Evolutionary conservation across 1,140 invertebrate species (phyloP).

Genomic region (Portunus trituberculatus): DNA sequence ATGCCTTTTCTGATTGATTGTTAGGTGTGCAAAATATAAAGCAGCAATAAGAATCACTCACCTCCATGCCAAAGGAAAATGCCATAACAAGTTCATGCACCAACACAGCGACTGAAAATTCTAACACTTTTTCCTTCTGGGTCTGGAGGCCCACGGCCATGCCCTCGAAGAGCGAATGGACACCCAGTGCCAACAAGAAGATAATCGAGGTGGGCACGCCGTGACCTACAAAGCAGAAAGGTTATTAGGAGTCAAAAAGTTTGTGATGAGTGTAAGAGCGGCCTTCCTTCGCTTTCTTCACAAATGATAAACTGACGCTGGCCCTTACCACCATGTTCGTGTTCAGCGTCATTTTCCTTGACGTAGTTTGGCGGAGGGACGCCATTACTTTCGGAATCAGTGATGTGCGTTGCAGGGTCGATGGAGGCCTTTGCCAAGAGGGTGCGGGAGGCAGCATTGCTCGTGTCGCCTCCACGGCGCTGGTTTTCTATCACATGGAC

Average conservation of each 20-base stretch:
- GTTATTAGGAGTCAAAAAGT: neutral
- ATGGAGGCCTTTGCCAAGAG: neutral
- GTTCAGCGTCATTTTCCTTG: neutral
- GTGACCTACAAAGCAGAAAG: slow-evolving; percentile 43
- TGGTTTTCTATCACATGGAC: slow-evolving; percentile 56
- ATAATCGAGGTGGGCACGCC: slow-evolving; percentile 76
- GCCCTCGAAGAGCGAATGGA: slow-evolving; percentile 76
- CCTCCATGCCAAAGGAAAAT: slow-evolving; percentile 76
- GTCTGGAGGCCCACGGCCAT: slow-evolving; percentile 77
- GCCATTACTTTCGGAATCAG: neutral
- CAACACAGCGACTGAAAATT: slow-evolving; percentile 71
- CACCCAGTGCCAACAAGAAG: slow-evolving; percentile 73
- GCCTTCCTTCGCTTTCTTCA: too few species aligned
- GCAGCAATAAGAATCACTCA: neutral
- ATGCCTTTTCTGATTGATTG: too few species aligned
- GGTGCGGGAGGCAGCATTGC: neutral
- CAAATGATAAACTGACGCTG: neutral
- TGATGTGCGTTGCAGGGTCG: neutral
- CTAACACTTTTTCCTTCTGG: slow-evolving; percentile 70
- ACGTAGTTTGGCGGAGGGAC: neutral
- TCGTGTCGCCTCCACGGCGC: neutral
- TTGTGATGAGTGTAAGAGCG: too few species aligned
- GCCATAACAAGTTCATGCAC: slow-evolving; percentile 76
- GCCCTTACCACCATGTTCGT: neutral
- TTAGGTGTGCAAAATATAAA: too few species aligned